Conservation (phyloP, 2,797 vertebrate genomes). For the Podarcis siculus region DNA sequence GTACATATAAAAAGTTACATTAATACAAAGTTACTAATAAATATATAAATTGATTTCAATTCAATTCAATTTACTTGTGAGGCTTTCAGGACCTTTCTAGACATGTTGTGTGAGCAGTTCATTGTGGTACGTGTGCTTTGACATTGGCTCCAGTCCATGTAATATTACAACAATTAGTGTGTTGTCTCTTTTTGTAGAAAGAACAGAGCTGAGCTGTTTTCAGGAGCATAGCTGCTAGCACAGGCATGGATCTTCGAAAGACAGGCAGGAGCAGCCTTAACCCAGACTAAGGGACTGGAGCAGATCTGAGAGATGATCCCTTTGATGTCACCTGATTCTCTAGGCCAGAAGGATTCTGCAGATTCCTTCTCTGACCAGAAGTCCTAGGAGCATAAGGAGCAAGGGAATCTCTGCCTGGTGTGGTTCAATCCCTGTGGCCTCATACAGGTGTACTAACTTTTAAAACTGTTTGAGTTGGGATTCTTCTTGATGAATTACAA, state of each 20-base stretch:
- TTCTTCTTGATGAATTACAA: neutral
- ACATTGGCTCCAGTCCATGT: neutral
- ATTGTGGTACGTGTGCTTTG: neutral
- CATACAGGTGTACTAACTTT: neutral
- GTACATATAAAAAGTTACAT: too few species aligned
- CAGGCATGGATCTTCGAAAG: neutral
- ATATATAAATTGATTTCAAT: too few species aligned
- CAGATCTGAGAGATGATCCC: neutral
- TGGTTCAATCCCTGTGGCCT: neutral
- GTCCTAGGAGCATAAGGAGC: neutral
- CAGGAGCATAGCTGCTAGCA: too few species aligned
- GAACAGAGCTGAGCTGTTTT: neutral
- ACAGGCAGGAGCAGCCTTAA: neutral
- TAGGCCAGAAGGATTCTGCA: neutral
- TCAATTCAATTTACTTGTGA: neutral
- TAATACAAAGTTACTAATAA: too few species aligned
- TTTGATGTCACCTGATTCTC: too few species aligned
- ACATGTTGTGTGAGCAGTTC: neutral
- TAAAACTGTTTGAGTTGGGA: neutral
- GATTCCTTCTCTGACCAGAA: neutral
- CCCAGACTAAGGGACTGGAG: neutral
- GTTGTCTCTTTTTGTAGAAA: neutral
- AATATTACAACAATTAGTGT: neutral
- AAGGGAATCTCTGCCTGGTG: neutral
- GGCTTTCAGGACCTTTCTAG: neutral